Evolutionary conservation across 2,113 vertebrate genomes (phyloP), one percentile per base, ranked within the genome.

Genomic region (Pluvialis apricaria): DNA sequence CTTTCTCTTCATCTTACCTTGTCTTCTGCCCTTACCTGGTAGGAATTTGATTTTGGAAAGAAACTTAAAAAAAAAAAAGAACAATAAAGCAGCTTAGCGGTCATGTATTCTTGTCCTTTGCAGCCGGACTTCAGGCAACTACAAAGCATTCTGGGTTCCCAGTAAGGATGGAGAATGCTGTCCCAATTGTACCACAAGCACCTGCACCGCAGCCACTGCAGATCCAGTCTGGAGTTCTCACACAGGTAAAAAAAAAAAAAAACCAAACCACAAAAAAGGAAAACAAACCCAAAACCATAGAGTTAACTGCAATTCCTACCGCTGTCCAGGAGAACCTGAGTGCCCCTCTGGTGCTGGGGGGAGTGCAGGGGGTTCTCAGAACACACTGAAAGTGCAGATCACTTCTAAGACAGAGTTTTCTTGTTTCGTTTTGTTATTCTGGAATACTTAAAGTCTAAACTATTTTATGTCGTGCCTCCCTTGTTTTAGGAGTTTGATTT

Each of bases 161-260:
- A 44, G 99, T 99, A 82, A 98, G 99, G 97, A 99, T 99, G 99
- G 99, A 99, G 94, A 99, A 99, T 88, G 98, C 99, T 5, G 99
- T 99, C 49, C 99, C 99, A 5, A 98, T 99, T 86, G 99, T 99
- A 24, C 98, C 99, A 64, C 99, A 99, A 96, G 99, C 99, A 75
- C 99, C 99, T 47, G 98, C 99, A 64, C 98, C 99, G 18, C 99
- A 99, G 96, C 98, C 99, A 15, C 98, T 99, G 12, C 99, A 99
- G 98, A 99, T 99, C 96, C 99, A 99, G 97, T 99, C 99, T 8
- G 98, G 99, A 96, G 99, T 99, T 95, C 98, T 99, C 76, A 98
- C 99, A 13, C 99, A 99, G 99, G 99, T 99, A 98, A 97, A 97
- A 93, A 16, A 70, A 10, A 44, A 45, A 45, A 6, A 45, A 45